Evolutionary conservation across 2,113 vertebrate species (phyloP), one percentile per base, ranked within the genome.

Genomic region (Microtus pennsylvanicus): DNA sequence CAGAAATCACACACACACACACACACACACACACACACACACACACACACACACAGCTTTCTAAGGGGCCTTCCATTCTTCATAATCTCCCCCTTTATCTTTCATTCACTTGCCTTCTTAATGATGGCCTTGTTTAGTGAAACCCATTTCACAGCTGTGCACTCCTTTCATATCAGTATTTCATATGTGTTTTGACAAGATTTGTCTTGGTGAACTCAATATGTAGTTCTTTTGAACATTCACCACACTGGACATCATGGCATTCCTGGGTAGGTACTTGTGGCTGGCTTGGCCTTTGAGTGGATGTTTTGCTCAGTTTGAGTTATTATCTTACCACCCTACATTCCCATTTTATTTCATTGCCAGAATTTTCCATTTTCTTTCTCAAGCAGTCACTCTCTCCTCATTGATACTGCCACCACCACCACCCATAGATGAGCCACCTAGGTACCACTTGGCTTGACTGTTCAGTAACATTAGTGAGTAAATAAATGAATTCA

Each of bases 351-450:
- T 12, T n/a, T 12, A 0, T 38, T 35, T 58, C 50, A 13, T 16
- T 72, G 35, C 28, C 7, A 38, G 35, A 35, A 21, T 72, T 72
- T 72, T 72, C 3, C 19, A 38, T 21, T 21, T 38, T 61, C 45
- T 52, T 90, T 21, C 69, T 76, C 3, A 61, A 17, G 16, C 16
- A 76, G 21, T 4, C 38, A 55, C 55, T 11, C 8, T 7, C 2
- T 80, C 24, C 38, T 19, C 26, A 81, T 30, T 87, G 67, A 19
- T 0, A n/a, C 35, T 13, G 55, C 50, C 22, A 30, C 47, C 17
- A 30, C 6, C 7, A 24, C 47, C 22, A 24, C 6, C 7, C 2
- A 14, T 1, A 21, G 26, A 38, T n/a, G 30, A 19, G 13, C 8
- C 35, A 6, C 3, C 3, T 85, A 3, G 3, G 38, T 26, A 6